Conservation (phyloP, 2,113 vertebrate genomes). For the Leucopternis melanops region DNA sequence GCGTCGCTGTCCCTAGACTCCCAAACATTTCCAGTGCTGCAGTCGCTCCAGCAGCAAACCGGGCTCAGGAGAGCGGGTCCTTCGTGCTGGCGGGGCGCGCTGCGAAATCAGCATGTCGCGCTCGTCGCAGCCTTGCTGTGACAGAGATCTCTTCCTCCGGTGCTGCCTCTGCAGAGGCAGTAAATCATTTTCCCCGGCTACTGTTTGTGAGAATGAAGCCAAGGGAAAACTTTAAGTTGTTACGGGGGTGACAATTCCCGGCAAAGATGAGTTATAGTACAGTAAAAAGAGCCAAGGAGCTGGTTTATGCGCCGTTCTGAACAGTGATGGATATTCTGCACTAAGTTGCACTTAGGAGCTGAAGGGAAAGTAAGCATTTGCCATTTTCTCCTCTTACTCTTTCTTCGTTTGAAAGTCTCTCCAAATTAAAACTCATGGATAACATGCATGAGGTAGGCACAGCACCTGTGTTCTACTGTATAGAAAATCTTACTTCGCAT, state of each 20-base stretch:
- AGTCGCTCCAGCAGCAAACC: background rate
- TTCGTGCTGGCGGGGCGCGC: background rate
- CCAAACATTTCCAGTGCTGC: background rate
- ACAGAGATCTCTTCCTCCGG: conserved; percentile 42
- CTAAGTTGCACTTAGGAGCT: background rate
- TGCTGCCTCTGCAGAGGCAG: conserved; percentile 15
- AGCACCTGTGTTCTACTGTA: background rate
- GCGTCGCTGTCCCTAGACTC: background rate
- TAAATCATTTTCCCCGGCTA: conserved; percentile 38
- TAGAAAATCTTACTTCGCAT: background rate
- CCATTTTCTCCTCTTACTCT: background rate
- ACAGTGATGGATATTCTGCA: conserved; percentile 11
- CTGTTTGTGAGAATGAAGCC: conserved; percentile 49
- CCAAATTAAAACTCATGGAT: background rate
- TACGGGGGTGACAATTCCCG: conserved; percentile 27
- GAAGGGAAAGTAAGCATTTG: background rate
- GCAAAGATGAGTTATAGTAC: conserved; percentile 25
- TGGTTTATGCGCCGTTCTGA: background rate
- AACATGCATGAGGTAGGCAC: background rate
- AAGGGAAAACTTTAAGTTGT: conserved; percentile 30
- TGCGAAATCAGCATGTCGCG: conserved; percentile 5
- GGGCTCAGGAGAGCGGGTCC: background rate
- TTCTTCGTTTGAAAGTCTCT: background rate
- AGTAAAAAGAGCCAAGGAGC: conserved; percentile 16
- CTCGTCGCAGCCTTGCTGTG: background rate